Conservation (phyloP, 2,113 vertebrate genomes). For the Brachyhypopomus occidentalis region DNA sequence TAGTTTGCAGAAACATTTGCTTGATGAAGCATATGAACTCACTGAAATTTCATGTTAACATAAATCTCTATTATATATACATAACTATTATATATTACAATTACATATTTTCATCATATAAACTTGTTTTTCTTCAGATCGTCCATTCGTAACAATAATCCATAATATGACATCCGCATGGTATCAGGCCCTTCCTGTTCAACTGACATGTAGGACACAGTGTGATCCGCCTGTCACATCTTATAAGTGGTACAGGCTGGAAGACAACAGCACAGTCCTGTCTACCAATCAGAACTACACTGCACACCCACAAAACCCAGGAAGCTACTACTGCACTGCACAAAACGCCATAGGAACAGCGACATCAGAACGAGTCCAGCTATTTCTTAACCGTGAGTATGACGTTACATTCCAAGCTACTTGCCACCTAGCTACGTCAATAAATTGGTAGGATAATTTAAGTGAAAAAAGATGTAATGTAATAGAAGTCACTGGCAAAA, state of each 20-base stretch:
- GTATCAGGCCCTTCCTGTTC: neutral
- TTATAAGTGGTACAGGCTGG: slow-evolving; percentile 58
- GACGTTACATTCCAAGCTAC: neutral
- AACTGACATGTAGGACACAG: slow-evolving; percentile 60
- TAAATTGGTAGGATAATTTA: neutral
- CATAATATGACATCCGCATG: slow-evolving; percentile 12
- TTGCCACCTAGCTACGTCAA: no score
- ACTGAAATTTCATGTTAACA: no score
- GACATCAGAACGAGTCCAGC: slow-evolving; percentile 17
- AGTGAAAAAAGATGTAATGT: neutral
- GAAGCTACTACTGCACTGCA: slow-evolving; percentile 64
- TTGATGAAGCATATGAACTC: no score
- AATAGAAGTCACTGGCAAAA: neutral
- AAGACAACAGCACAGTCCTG: rapidly evolving
- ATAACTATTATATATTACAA: no score
- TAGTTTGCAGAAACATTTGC: no score
- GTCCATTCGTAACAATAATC: slow-evolving; percentile 57
- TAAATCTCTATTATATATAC: no score
- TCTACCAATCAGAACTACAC: neutral
- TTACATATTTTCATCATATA: neutral
- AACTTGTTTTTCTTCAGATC: slow-evolving; percentile 53
- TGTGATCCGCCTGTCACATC: slow-evolving; percentile 40
- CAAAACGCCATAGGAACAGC: slow-evolving; percentile 36
- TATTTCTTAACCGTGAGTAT: slow-evolving; percentile 59
- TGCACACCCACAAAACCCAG: slow-evolving; percentile 54